A percentile compares a stretch with the other conserved stretches of the same genome.
phyloP scores from a whole-genome alignment of 2,797 vertebrate genomes.

The Nannoperca australis region DNA sequence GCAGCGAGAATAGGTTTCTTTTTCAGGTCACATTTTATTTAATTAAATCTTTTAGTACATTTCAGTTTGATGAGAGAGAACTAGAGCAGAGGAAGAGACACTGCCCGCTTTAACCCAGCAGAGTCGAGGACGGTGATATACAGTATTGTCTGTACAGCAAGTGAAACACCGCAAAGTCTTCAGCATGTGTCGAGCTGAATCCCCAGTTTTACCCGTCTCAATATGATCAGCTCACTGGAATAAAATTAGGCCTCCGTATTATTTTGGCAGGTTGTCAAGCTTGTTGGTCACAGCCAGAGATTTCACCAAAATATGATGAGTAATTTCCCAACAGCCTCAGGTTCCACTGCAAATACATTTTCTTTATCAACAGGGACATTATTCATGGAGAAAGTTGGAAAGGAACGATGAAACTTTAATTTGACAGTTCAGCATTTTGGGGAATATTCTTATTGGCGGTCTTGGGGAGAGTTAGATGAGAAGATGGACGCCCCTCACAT shows the following conservation, averaged over 20 bases:
- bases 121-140: constrained; percentile 65
- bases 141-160: constrained; percentile 73
- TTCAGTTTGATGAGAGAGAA: constrained; percentile 89
- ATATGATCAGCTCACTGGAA: background rate
- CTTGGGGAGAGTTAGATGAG: background rate
- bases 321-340: background rate
- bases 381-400: background rate
- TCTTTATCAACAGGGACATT: background rate
- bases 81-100: constrained; percentile 79
- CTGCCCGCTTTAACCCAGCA: constrained; percentile 38
- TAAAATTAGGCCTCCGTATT: background rate
- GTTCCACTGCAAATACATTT: background rate
- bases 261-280: background rate
- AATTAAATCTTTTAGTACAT: constrained; percentile 71
- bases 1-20: background rate
- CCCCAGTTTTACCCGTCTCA: background rate
- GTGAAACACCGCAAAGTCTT: background rate
- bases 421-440: background rate
- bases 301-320: background rate
- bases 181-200: background rate
- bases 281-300: too few species aligned
- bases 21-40: constrained; percentile 68
- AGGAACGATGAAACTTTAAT: background rate
- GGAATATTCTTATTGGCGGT: background rate
- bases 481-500: background rate